Percentiles rank a stretch among this genome's conserved stretches.
Evolutionary conservation across 2,797 vertebrate species (phyloP).

Genomic region (Enteromius trimaculatus): DNA sequence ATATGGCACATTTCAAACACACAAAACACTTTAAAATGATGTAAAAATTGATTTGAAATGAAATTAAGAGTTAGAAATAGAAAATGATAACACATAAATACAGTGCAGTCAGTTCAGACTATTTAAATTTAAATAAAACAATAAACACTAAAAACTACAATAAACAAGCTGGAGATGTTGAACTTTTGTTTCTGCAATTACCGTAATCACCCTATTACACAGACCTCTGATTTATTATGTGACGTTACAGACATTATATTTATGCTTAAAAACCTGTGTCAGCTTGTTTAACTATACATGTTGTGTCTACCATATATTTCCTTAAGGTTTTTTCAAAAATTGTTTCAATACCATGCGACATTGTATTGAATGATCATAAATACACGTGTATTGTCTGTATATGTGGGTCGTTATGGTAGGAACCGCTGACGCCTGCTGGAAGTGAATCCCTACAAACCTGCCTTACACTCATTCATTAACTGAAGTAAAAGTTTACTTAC

Average conservation of each 20-base stretch:
- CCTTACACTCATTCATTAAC: neutral
- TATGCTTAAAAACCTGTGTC: neutral
- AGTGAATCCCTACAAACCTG: neutral
- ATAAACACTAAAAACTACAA: neutral
- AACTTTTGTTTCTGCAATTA: neutral
- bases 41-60: too few species aligned
- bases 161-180: neutral
- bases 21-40: too few species aligned
- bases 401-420: conserved; percentile 25
- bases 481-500: neutral
- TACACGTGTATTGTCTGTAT: neutral
- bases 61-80: too few species aligned
- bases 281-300: neutral
- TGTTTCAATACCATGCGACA: too few species aligned
- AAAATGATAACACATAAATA: too few species aligned
- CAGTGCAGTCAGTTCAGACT: too few species aligned
- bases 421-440: neutral
- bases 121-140: neutral
- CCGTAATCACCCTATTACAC: conserved; percentile 52
- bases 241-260: neutral
- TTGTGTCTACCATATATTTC: neutral
- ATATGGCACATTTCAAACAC: too few species aligned
- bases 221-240: neutral
- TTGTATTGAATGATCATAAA: neutral
- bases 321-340: neutral